Evolutionary conservation across 2,113 vertebrate genomes (phyloP).

Genomic region (Oreotrochilus melanogaster): DNA sequence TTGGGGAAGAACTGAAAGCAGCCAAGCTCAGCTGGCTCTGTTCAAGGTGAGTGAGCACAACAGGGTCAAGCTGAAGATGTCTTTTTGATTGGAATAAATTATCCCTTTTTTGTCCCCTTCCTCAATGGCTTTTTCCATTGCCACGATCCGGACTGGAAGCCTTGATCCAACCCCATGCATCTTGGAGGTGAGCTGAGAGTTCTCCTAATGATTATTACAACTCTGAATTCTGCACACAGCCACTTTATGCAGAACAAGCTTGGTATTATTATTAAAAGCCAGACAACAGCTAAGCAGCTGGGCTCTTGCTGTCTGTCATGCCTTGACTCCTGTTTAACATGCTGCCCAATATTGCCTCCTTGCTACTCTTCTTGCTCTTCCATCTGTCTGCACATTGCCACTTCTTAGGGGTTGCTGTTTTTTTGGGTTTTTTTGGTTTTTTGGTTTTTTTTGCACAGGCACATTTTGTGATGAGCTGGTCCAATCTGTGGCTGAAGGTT

Average conservation of each 20-base stretch:
- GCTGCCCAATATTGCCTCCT: constrained; percentile 44
- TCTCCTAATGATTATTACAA: constrained; percentile 49
- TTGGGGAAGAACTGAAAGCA: accelerated
- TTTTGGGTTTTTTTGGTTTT: not conserved
- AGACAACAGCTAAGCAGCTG: constrained; percentile 51
- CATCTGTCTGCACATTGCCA: not conserved
- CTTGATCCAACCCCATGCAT: not conserved
- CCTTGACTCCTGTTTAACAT: constrained; percentile 34
- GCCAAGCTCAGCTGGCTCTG: not conserved
- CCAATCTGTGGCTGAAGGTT: not conserved
- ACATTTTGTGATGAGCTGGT: not conserved
- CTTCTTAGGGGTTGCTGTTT: not conserved
- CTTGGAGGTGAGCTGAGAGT: constrained; percentile 41
- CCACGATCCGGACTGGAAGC: not conserved
- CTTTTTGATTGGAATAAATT: constrained; percentile 55
- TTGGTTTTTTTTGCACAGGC: not conserved
- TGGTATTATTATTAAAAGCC: constrained; percentile 19
- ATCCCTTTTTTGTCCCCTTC: not conserved
- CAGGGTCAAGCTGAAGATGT: constrained; percentile 35
- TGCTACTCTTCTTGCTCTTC: not conserved
- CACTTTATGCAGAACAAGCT: constrained; percentile 35
- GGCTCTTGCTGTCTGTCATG: constrained; percentile 15
- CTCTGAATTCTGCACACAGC: constrained; percentile 44
- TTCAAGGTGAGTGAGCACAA: constrained; percentile 52
- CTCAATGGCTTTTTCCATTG: not conserved